Evolutionary conservation across 2,888 invertebrate species (phyloP).

Genomic region (Halictus ligatus): DNA sequence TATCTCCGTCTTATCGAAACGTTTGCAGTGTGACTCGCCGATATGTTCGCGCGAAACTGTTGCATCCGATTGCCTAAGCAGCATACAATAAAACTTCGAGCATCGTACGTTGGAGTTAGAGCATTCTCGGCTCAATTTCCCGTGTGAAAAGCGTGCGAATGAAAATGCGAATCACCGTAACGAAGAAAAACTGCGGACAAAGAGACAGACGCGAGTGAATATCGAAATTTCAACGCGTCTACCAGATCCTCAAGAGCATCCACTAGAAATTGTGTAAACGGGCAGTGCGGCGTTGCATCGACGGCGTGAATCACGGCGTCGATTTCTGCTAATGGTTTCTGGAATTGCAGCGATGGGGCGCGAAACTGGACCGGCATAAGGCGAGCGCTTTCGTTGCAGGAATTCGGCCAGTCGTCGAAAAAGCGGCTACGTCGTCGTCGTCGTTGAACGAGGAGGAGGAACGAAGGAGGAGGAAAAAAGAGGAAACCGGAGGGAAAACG

Average conservation of each 20-base stretch:
- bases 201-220: background rate
- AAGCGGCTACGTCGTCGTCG: background rate
- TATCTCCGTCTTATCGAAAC: too few relatives aligned
- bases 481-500: background rate
- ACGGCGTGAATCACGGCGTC: background rate
- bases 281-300: background rate
- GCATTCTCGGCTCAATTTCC: background rate
- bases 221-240: background rate
- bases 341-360: background rate
- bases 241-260: background rate
- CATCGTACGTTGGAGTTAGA: background rate
- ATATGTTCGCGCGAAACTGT: background rate
- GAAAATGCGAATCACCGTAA: background rate
- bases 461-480: background rate
- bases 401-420: slow-evolving; percentile 35
- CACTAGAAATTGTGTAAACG: background rate
- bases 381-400: slow-evolving; percentile 11
- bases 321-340: background rate
- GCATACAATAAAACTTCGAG: background rate
- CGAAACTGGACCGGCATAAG: slow-evolving; percentile 8
- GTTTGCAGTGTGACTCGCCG: background rate
- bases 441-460: background rate
- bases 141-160: background rate
- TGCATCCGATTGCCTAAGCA: background rate
- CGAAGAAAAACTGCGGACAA: background rate